Percentiles rank a stretch among this genome's conserved stretches.
These are phyloP conservation scores for Cathartes aura DNA, from an alignment of 2,113 vertebrate genomes.

Conservation along the genomic window DNA sequence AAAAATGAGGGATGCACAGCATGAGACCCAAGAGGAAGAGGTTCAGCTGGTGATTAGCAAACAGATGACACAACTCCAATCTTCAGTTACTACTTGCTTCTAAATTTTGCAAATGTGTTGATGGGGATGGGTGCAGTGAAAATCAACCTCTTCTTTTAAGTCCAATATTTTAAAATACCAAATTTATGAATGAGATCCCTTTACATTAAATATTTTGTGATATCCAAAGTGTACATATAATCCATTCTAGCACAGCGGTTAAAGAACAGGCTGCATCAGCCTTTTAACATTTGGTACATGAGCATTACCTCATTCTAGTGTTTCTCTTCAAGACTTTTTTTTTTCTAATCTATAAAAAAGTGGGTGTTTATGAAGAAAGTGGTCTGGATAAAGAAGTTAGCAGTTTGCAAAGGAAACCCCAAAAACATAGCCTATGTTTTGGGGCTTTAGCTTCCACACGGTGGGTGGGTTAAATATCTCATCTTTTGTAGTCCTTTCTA, in stretches of 20 bases:
- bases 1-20: too few relatives aligned
- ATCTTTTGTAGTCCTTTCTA: background rate
- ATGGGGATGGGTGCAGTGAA: background rate
- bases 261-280: background rate
- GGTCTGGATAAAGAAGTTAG: background rate
- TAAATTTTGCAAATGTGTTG: background rate
- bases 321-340: background rate
- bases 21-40: background rate
- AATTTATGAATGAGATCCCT: background rate
- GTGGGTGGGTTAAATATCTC: background rate
- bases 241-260: background rate
- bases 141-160: background rate
- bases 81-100: background rate
- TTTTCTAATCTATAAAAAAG: background rate
- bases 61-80: background rate
- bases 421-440: background rate
- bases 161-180: background rate
- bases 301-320: background rate
- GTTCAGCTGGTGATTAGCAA: background rate
- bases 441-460: background rate
- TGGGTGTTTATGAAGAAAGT: background rate
- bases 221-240: background rate
- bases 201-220: background rate
- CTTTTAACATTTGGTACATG: background rate
- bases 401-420: background rate